Conservation (phyloP, 2,797 vertebrate genomes). For the Remorina albescens region DNA sequence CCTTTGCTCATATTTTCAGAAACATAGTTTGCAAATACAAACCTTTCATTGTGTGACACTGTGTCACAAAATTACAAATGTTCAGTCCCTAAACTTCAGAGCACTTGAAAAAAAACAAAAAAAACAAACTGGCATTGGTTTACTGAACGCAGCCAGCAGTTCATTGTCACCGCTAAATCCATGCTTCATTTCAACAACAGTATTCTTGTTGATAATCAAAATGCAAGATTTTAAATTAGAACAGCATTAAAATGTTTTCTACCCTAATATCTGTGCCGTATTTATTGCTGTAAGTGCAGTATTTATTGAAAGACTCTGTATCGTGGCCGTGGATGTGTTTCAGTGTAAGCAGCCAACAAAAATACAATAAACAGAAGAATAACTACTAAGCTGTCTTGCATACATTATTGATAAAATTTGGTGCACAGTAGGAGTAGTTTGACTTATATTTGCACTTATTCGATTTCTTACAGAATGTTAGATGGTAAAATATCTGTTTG, state of each 20-base stretch:
- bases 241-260: conserved; percentile 55
- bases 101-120: conserved; percentile 34
- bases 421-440: too few species aligned
- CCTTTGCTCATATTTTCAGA: conserved; percentile 8
- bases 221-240: conserved; percentile 49
- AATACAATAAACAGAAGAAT: conserved; percentile 56
- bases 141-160: conserved; percentile 18
- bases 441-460: too few species aligned
- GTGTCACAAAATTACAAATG: conserved; percentile 33
- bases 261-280: conserved; percentile 48
- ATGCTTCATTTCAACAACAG: conserved; percentile 36
- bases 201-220: conserved; percentile 51
- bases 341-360: conserved; percentile 57
- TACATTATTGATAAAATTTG: too few species aligned
- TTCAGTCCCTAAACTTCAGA: conserved; percentile 27
- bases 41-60: conserved; percentile 54
- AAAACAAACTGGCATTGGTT: too few species aligned
- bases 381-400: conserved; percentile 15
- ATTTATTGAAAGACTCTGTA: conserved; percentile 64
- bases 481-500: background rate
- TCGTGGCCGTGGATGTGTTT: conserved; percentile 64
- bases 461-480: background rate
- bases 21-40: conserved; percentile 5
- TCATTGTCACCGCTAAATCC: conserved; percentile 41
- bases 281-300: conserved; percentile 44